Percentiles rank a stretch among this genome's conserved stretches.
Conservation (phyloP, 53 echinoderm and acorn worm genomes). For the Arbacia lixula region DNA sequence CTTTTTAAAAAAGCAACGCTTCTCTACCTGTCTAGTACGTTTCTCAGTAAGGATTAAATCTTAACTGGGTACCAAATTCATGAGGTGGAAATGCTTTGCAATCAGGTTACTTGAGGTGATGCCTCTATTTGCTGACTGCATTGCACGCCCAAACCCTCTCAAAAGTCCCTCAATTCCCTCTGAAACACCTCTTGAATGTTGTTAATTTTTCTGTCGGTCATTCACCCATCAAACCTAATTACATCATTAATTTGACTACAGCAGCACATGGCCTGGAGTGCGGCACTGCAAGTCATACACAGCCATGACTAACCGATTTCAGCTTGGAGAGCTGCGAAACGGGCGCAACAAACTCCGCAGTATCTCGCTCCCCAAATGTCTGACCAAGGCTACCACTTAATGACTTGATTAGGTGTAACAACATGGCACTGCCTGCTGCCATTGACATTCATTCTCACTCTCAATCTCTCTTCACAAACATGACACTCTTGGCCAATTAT, state of each 20-base stretch:
- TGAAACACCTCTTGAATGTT: not conserved
- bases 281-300: constrained; percentile 40
- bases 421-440: not conserved
- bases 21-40: too few species aligned
- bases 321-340: not conserved
- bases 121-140: not conserved
- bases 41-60: too few species aligned
- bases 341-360: not conserved
- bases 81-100: too few species aligned
- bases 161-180: not conserved
- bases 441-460: too few species aligned
- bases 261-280: not conserved
- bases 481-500: too few species aligned
- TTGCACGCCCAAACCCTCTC: not conserved
- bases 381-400: constrained; percentile 28
- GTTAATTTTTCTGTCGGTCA: constrained; percentile 33
- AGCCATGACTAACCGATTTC: constrained; percentile 45
- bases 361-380: constrained; percentile 24
- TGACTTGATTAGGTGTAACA: constrained; percentile 27
- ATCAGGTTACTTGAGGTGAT: too few species aligned
- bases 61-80: too few species aligned
- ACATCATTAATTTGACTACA: constrained; percentile 17
- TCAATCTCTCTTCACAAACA: too few species aligned
- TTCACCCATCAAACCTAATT: constrained; percentile 27
- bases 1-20: too few species aligned